Base-by-base conservation (phyloP, 2,797 vertebrate species). In the Pseudotriccus pelzelni region DNA sequence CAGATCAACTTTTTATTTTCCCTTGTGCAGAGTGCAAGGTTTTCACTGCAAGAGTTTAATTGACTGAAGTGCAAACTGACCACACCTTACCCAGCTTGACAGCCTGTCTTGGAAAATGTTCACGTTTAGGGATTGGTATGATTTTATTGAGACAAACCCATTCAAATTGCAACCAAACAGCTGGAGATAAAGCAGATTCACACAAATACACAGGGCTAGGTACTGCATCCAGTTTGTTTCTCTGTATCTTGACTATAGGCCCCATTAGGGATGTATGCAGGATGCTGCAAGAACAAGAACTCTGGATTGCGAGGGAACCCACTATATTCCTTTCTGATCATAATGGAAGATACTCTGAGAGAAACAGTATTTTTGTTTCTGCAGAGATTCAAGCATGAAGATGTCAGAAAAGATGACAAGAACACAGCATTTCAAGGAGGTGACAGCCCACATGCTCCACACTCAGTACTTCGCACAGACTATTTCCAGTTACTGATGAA, bases 401-500 rank as follows among this genome's bases (percentile, higher is more conserved):
- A 34, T 66, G 55, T 59, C 47, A 69, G 80, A 93, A 83, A 87
- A 84, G 6, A 86, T 55, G 75, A 74, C 56, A 49, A 81, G 60
- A 89, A 41, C 72, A 59, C 80, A 43, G 64, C 52, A 79, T 66
- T 90, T 83, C 70, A 55, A 30, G 32, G 67, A 81, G 36, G 62
- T 67, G 63, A 86, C 73, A 93, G 80, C 75, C 67, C 75, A 87
- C 39, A 62, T 36, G 46, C 46, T 85, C 41, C 64, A 72, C 53
- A 32, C n/a, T 83, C 47, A 46, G 63, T 36, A 66, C 41, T 87
- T 82, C 59, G 66, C 66, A 72, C 66, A 47, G 44, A 79, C 47
- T 68, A 66, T 77, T 82, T 83, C 68, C 66, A 90, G 53, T 73
- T 46, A 78, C 36, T 63, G 59, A 77, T 63, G 59, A 77, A 88